Base-by-base conservation (phyloP, 2,888 invertebrate species). In the Leptinotarsa rubiginosa region DNA sequence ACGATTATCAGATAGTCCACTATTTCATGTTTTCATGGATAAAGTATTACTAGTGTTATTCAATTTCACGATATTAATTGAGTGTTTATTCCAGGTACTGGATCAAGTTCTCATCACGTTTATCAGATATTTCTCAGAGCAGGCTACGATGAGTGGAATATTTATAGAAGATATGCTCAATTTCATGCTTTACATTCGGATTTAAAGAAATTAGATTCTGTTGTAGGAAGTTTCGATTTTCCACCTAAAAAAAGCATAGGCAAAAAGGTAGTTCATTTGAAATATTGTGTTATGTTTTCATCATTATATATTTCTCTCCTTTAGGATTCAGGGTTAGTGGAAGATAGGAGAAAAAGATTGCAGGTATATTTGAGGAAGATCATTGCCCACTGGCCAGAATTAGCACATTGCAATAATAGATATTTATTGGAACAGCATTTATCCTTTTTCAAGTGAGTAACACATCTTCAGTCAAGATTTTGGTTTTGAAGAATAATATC, bases 171-270 rank as follows among this genome's bases (percentile, higher is more conserved):
- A 84, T 98, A 98, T 86, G 94, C 96, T 10, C 97, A 98, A 87
- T 98, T 98, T 87, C 91, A 96, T 86, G 92, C 94, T 77, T 89
- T 98, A 47, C 96, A 98, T 86, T 92, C 92, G 76, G 93, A 94
- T 81, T 89, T 97, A 59, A 95, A 94, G 85, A 96, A 96, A 85
- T 92, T 94, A 84, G 95, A 96, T 85, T 91, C 94, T 0, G 90
- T 93, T 74, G 92, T 97, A 69, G 91, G 93, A 22, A 92, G 92
- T 4, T 95, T 96, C 85, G 95, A 96, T 85, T 97, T 98, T 89
- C 98, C 98, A 12, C 97, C 97, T 1, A 98, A 98, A 88, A 98
- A 97, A 89, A 94, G 96, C 73, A 91, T 98, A 81, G 95, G 97
- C 47, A 97, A 96, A 88, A 96, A 96, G 91, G 96, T 96, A 88